Evolutionary conservation across 2,113 vertebrate species (phyloP).

Genomic region (Cromileptes altivelis): DNA sequence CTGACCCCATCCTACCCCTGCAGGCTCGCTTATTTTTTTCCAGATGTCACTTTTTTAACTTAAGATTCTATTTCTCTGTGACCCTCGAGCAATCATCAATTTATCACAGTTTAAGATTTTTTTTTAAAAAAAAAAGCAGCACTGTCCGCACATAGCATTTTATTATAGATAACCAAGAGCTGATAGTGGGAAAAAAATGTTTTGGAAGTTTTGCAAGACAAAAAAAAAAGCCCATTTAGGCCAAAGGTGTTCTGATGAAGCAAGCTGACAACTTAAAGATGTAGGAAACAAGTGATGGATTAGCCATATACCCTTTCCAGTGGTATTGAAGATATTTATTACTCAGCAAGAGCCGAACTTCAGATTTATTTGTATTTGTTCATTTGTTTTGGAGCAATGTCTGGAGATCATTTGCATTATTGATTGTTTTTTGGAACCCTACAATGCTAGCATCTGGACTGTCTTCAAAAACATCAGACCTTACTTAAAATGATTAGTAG

Average conservation of each 20-base stretch:
- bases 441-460: no score
- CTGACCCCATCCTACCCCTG: neutral
- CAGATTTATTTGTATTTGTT: neutral
- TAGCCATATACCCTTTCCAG: neutral
- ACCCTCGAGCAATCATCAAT: conserved; percentile 5
- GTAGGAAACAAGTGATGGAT: neutral
- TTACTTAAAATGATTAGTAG: no score
- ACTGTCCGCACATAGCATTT: neutral
- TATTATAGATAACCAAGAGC: neutral
- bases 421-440: neutral
- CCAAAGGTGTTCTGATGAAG: neutral
- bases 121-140: neutral
- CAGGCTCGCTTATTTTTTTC: neutral
- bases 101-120: conserved; percentile 2
- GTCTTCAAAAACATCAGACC: no score
- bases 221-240: neutral
- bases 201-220: neutral
- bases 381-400: neutral
- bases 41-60: neutral
- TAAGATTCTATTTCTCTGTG: neutral
- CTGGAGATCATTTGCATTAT: neutral
- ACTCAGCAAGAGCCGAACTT: neutral
- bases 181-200: neutral
- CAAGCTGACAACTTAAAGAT: neutral
- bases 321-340: conserved; percentile 1